Evolutionary conservation across 2,888 invertebrate genomes (phyloP).

Genomic region (Melipona beecheii): DNA sequence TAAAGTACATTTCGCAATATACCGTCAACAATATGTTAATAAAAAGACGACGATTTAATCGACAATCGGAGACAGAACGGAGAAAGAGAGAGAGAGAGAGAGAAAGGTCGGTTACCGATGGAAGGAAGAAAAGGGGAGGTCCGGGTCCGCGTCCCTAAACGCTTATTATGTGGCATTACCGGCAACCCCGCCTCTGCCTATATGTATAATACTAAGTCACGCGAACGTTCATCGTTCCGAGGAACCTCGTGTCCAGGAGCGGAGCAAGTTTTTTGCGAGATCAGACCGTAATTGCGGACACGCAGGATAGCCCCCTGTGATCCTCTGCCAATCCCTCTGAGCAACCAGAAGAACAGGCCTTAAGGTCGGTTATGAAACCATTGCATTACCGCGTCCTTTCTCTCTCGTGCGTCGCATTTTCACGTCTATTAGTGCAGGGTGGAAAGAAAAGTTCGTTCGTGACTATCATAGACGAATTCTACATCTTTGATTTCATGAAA

Average conservation of each 20-base stretch:
- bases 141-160: slow-evolving; percentile 74
- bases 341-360: not conserved
- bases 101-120: not conserved
- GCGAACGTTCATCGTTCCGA: slow-evolving; percentile 74
- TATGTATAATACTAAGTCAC: slow-evolving; percentile 78
- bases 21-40: not conserved
- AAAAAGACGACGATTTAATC: no score
- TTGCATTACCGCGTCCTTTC: not conserved
- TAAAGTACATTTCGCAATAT: no score
- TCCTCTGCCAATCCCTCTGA: not conserved
- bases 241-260: slow-evolving; percentile 71
- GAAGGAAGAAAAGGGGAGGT: slow-evolving; percentile 22
- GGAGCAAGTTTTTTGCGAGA: slow-evolving; percentile 68
- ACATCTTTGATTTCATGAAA: no score
- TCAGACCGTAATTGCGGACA: slow-evolving; percentile 68
- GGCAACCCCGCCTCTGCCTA: slow-evolving; percentile 58
- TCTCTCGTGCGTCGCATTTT: not conserved
- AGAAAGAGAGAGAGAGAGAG: no score
- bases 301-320: slow-evolving; percentile 61
- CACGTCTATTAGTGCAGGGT: not conserved
- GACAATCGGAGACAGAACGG: no score
- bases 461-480: no score
- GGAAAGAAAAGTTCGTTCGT: no score
- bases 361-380: not conserved
- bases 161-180: slow-evolving; percentile 79